phyloP scores from a whole-genome alignment of 2,888 invertebrate species.

The Dryobotodes eremita region DNA sequence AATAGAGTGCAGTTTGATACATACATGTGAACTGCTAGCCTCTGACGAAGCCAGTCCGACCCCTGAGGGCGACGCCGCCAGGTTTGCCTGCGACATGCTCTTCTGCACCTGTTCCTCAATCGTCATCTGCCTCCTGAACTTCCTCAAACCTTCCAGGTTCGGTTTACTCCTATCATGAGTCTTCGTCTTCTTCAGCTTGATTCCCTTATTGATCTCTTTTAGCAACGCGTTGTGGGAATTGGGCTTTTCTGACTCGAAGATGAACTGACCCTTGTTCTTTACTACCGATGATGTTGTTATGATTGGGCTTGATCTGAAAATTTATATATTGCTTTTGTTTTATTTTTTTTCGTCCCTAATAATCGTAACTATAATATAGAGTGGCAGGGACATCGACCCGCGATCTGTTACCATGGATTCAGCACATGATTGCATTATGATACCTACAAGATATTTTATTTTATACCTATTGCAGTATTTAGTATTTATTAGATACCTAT shows the following conservation, averaged over 20 bases:
- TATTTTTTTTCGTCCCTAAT: neutral
- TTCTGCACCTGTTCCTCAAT: constrained; percentile 97
- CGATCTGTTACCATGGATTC: too few species aligned
- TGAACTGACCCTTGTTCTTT: constrained; percentile 94
- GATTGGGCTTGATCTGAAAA: constrained; percentile 91
- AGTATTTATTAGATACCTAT: too few species aligned
- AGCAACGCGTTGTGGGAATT: constrained; percentile 95
- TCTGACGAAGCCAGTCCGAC: constrained; percentile 77
- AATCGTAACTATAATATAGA: neutral
- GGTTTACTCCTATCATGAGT: constrained; percentile 97
- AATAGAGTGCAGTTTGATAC: constrained; percentile 37
- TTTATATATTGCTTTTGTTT: neutral
- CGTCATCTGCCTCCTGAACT: constrained; percentile 97
- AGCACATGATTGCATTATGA: too few species aligned
- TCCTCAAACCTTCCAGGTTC: constrained; percentile 95
- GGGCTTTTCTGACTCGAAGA: constrained; percentile 96
- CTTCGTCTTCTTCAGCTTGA: constrained; percentile 93
- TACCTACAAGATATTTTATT: too few species aligned
- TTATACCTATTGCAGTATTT: too few species aligned
- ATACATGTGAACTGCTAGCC: constrained; percentile 71
- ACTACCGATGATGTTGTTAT: constrained; percentile 91
- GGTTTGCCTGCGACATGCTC: constrained; percentile 93
- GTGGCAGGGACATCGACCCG: neutral
- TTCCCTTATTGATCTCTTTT: constrained; percentile 95
- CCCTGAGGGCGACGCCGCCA: constrained; percentile 90